Evolutionary conservation across 2,888 invertebrate species (phyloP), one percentile per base, ranked within the genome.

Genomic region (Agapostemon virescens): DNA sequence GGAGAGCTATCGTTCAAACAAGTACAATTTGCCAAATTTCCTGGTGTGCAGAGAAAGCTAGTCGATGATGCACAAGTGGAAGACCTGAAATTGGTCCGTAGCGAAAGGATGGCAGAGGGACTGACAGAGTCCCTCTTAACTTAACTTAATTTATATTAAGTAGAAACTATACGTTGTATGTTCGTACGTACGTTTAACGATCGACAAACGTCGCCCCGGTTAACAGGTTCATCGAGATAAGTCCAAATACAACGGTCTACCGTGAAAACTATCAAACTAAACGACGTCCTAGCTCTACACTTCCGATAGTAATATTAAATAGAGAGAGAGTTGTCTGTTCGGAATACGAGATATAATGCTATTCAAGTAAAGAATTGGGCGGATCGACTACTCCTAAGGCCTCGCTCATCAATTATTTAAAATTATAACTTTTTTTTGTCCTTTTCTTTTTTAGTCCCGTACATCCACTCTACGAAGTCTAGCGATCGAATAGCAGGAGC

Each of bases 311-410:
- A 89, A 84, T 86, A 83, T 49, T 87, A 86, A n/a, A n/a, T n/a
- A n/a, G n/a, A n/a, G 87, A 85, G 88, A 87, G 87, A 61, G 61
- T 61, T 61, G 63, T 63, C 86, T 88, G 84, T 79, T 88, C 80
- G 58, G 45, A 87, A 79, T 89, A 87, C 77, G 79, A 82, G 33
- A 36, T 88, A 36, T 88, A 85, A 79, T 83, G 82, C 85, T 87
- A 83, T 83, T 71, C 80, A 83, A 85, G 83, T 85, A 84, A 90
- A 90, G 88, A 90, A 88, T 91, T 92, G 92, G 92, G 92, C 92
- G 92, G 92, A 92, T 92, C 90, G 90, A 91, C 92, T 92, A 92
- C 91, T 91, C 89, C 92, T 92, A 92, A 92, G 92, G 92, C 92
- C 92, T 92, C 92, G 88, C 92, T 92, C 90, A 91, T 91, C 69